Conservation (phyloP, 2,888 invertebrate genomes). For the Dynastes hyllus region DNA sequence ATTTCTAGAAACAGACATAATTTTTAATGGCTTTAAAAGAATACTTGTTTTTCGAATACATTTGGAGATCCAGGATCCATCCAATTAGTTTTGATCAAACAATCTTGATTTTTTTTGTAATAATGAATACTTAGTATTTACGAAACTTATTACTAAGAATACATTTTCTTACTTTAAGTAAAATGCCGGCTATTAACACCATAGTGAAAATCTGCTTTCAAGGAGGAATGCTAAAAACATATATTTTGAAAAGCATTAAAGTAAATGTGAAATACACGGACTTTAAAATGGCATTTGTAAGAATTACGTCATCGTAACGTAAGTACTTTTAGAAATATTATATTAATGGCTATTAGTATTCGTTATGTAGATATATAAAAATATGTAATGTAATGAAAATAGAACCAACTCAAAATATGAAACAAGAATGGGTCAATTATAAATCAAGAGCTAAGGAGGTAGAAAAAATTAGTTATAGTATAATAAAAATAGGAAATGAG, state of each 20-base stretch:
- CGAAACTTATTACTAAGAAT: not conserved
- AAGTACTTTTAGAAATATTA: too few relatives aligned
- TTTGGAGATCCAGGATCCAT: not conserved
- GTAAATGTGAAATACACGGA: not conserved
- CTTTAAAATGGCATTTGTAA: too few relatives aligned
- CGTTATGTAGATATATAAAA: too few relatives aligned
- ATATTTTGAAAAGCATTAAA: not conserved
- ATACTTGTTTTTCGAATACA: not conserved
- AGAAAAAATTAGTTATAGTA: too few relatives aligned
- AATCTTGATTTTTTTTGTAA: not conserved
- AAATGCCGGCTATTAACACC: not conserved
- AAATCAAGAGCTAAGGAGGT: too few relatives aligned
- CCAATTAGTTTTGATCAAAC: not conserved
- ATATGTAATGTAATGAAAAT: too few relatives aligned
- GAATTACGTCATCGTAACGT: too few relatives aligned
- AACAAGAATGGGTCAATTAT: too few relatives aligned
- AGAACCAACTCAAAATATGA: too few relatives aligned
- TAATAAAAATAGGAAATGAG: too few relatives aligned
- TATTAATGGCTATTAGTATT: too few relatives aligned
- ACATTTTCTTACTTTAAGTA: not conserved
- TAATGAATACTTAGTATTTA: not conserved
- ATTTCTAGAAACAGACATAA: not conserved
- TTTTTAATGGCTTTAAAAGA: not conserved
- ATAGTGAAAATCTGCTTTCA: constrained; percentile 6
- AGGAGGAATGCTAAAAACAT: not conserved